Base-by-base conservation (phyloP, 92 coral and sea anemone species). In the Isaurus tuberculatus region DNA sequence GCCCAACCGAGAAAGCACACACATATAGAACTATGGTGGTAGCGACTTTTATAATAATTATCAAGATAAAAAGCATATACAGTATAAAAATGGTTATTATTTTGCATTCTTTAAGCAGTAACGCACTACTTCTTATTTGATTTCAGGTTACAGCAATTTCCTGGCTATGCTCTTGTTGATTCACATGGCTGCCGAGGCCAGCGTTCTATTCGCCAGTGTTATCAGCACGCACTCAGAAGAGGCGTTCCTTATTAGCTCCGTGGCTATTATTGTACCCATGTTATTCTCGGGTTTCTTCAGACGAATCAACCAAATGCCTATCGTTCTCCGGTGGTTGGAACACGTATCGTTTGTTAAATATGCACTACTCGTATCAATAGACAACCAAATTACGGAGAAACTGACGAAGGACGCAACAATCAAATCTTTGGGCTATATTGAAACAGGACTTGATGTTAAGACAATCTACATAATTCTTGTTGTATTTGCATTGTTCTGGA, bases 281-380 rank as follows among this genome's bases (percentile, higher is more conserved):
- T 26, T 77, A 36, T 77, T 77, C 32, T 77, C 82, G 2, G 82
- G 82, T 22, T 77, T 77, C 82, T 77, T 77, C 82, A 58, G 82
- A 58, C 51, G 82, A 60, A 31, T 77, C 1, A 77, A 77, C 27
- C 51, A 60, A 33, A 77, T 77, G 82, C 82, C 82, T 0, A 40
- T 11, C 14, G 49, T 77, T 16, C 49, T 77, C 20, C 82, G 68
- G 2, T 77, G 82, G 82, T 25, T 77, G 70, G 82, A 77, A 22
- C 82, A 77, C 82, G 69, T 77, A 34, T 77, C 82, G 5, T 77
- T 57, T 25, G 70, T 77, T 13, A 77, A 77, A 34, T 77, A 77
- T 36, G 82, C 82, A 9, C 32, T 77, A 33, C 82, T 77, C 8
- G 69, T 77, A 11, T 77, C 82, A 16, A 10, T 77, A 4, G 31